Conservation (phyloP, 2,888 invertebrate genomes). For the Cantharis rustica region DNA sequence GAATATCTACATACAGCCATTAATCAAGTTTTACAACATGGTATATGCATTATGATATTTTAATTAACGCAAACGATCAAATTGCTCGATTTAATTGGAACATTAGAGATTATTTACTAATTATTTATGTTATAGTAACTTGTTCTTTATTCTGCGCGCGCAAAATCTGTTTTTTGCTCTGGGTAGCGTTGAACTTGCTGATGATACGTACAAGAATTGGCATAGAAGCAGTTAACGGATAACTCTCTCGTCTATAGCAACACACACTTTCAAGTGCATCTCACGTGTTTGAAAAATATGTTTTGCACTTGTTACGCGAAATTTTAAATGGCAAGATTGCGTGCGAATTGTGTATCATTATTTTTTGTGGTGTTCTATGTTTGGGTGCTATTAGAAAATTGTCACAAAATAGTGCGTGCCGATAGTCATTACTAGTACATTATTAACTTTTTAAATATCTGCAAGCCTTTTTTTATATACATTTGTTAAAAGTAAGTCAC, state of each 20-base stretch:
- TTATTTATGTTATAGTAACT: neutral
- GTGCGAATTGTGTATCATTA: conserved; percentile 3
- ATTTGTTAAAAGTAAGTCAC: neutral
- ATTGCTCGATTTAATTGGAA: neutral
- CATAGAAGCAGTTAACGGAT: conserved; percentile 37
- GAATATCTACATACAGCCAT: neutral
- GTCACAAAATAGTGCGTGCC: conserved; percentile 24
- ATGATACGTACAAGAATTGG: conserved; percentile 19
- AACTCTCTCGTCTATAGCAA: conserved; percentile 30
- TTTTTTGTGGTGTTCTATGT: conserved; percentile 1
- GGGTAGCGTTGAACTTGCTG: conserved; percentile 32
- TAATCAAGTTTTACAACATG: neutral
- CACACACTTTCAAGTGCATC: conserved; percentile 4
- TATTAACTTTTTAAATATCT: neutral
- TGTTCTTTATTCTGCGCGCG: conserved; percentile 32
- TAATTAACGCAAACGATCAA: neutral
- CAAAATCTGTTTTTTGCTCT: conserved; percentile 31
- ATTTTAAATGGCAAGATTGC: conserved; percentile 11
- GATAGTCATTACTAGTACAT: neutral
- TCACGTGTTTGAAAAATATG: conserved; percentile 1
- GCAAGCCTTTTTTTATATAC: neutral
- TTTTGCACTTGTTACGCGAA: conserved; percentile 7
- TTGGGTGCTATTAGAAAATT: conserved; percentile 20
- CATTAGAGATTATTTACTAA: neutral
- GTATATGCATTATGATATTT: neutral